phyloP scores from a whole-genome alignment of 2,797 vertebrate species.

The Numenius phaeopus region DNA sequence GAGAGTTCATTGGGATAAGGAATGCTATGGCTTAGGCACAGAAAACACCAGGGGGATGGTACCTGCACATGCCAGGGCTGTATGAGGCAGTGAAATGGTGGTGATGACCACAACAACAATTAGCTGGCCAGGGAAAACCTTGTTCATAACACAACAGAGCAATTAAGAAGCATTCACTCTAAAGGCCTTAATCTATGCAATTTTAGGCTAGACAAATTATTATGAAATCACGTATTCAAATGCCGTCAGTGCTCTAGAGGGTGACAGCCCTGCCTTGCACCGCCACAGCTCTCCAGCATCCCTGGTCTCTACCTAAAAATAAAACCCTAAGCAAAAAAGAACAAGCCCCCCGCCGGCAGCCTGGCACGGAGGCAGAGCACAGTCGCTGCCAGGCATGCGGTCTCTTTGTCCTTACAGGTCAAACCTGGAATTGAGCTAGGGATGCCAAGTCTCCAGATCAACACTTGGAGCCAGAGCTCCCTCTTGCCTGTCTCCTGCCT shows the following conservation, averaged over 20 bases:
- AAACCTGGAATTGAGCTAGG: neutral
- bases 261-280: neutral
- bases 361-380: constrained; percentile 45
- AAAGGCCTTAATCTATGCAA: neutral
- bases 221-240: neutral
- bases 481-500: neutral
- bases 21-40: accelerated
- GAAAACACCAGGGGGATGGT: neutral
- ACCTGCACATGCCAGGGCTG: neutral
- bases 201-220: neutral
- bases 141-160: neutral
- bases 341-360: neutral
- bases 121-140: neutral
- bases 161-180: neutral
- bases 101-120: neutral
- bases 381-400: constrained; percentile 27
- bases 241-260: neutral
- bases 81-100: neutral
- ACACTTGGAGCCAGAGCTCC: neutral
- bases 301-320: constrained; percentile 61
- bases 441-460: constrained; percentile 18
- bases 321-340: constrained; percentile 40
- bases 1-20: neutral
- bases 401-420: constrained; percentile 59
- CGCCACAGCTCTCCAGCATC: accelerated